Conservation (phyloP, 2,888 invertebrate genomes). For the Acrobasis repandana region DNA sequence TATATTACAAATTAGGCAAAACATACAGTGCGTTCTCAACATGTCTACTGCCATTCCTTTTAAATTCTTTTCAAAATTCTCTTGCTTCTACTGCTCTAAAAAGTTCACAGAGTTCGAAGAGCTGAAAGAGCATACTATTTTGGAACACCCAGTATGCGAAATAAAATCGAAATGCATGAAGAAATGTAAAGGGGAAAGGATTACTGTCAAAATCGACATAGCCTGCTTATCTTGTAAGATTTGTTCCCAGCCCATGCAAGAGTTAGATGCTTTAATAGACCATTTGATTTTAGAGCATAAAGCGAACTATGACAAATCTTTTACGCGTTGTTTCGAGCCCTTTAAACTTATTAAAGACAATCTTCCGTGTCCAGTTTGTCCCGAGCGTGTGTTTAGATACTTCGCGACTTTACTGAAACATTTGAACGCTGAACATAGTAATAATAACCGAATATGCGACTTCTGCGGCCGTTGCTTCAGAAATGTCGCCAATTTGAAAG, state of each 20-base stretch:
- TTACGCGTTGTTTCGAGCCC: constrained; percentile 61
- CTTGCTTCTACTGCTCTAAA: constrained; percentile 69
- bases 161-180: constrained; percentile 64
- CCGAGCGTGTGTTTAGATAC: constrained; percentile 57
- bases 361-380: constrained; percentile 65
- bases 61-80: constrained; percentile 65
- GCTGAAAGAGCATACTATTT: constrained; percentile 55
- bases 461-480: constrained; percentile 69
- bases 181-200: constrained; percentile 67
- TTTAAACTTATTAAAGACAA: constrained; percentile 66
- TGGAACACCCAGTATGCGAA: constrained; percentile 65
- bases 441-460: constrained; percentile 70
- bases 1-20: constrained; percentile 59
- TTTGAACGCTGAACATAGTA: constrained; percentile 66
- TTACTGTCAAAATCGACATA: constrained; percentile 65
- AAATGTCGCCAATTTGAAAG: constrained; percentile 59
- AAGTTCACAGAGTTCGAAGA: constrained; percentile 67
- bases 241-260: constrained; percentile 48
- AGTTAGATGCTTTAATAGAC: constrained; percentile 58
- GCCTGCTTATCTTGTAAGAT: constrained; percentile 59
- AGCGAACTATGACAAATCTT: constrained; percentile 62
- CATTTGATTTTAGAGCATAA: constrained; percentile 62
- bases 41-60: constrained; percentile 74
- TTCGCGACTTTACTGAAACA: constrained; percentile 65
- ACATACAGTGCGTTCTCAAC: constrained; percentile 67